Percentiles rank a stretch among this genome's conserved stretches.
These are phyloP conservation scores for Drosophila bocqueti DNA, from an alignment of 1,140 invertebrate genomes.

Conservation along the genomic window DNA sequence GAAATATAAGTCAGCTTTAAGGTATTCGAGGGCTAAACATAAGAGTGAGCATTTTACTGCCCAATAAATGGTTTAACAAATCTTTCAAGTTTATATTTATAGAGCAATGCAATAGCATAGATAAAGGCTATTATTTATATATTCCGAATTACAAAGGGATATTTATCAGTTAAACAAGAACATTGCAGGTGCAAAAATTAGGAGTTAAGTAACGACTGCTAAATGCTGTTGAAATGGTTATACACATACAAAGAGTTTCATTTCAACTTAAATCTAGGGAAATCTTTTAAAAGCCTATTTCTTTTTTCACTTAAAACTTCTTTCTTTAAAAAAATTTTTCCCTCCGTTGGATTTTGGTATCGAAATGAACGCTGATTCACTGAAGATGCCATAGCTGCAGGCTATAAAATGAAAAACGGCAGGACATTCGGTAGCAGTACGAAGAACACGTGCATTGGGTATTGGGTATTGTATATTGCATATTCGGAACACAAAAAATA, in stretches of 20 bases:
- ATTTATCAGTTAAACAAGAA: background rate
- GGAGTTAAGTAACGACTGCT: too few relatives aligned
- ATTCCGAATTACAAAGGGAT: background rate
- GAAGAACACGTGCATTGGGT: conserved; percentile 23
- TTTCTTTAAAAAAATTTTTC: background rate
- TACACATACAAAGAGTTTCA: background rate
- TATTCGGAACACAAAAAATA: conserved; percentile 3
- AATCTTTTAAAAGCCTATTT: background rate
- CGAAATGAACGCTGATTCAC: conserved; percentile 3
- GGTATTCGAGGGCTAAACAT: background rate
- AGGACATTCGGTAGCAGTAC: background rate
- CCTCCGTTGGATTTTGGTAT: conserved; percentile 6
- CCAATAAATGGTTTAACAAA: background rate
- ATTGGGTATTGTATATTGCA: conserved; percentile 27
- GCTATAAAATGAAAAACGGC: conserved; percentile 29
- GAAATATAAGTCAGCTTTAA: too few relatives aligned
- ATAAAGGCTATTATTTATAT: background rate
- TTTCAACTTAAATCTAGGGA: background rate
- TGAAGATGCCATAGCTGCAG: conserved; percentile 27
- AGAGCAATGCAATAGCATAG: background rate
- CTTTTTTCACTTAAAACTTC: background rate
- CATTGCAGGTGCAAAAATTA: background rate
- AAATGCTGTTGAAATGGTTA: background rate
- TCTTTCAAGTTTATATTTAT: background rate
- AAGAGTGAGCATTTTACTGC: background rate